Conservation (phyloP, 2,113 vertebrate species). For the Gymnorhina tibicen region DNA sequence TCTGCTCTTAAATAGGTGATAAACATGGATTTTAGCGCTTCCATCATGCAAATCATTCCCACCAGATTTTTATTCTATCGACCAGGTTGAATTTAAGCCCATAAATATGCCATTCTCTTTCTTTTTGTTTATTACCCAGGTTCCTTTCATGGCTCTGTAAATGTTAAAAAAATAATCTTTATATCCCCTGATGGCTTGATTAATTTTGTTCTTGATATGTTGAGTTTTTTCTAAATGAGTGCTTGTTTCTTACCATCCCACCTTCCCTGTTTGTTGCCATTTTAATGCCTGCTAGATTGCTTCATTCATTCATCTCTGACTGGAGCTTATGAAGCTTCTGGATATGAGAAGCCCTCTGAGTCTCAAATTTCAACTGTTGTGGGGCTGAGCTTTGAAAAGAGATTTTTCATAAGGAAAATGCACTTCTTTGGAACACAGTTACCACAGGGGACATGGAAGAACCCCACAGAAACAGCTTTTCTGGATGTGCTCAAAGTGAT, state of each 20-base stretch:
- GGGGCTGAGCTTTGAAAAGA: background rate
- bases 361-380: background rate
- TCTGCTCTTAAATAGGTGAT: background rate
- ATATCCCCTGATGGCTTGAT: background rate
- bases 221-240: background rate
- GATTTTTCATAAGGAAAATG: background rate
- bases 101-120: background rate
- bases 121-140: background rate
- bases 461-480: background rate
- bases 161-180: background rate
- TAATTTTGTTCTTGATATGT: background rate
- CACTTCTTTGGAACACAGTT: background rate
- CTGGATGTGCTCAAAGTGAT: background rate
- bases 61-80: background rate
- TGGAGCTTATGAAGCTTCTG: background rate
- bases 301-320: background rate
- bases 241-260: background rate
- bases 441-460: background rate
- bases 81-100: background rate
- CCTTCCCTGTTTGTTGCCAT: background rate
- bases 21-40: background rate
- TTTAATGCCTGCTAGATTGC: background rate
- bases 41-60: background rate
- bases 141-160: background rate
- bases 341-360: accelerated